Evolutionary conservation across 2,113 vertebrate species (phyloP), one percentile per base, ranked within the genome.

Genomic region (Myotis yumanensis): DNA sequence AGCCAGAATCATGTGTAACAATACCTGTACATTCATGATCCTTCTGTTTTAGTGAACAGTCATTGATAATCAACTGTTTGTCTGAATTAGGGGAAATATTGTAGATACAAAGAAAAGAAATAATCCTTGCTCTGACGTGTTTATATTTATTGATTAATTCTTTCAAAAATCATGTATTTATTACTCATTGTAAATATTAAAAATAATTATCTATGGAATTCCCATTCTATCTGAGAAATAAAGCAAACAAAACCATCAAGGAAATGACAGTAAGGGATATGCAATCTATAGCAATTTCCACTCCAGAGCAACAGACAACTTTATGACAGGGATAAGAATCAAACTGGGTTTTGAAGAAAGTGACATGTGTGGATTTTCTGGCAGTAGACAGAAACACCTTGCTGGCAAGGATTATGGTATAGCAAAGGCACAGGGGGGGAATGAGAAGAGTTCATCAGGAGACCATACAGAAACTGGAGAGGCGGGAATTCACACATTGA

Each of bases 101-200:
- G 7, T 57, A 32, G 11, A 69, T n/a, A 30, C 35, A 93, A 51
- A 88, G 66, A 37, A 72, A 57, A 81, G 72, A 54, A 88, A 82
- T 30, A 9, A 18, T 1, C 37, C 22, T 12, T 82, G 12, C 25
- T 57, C 18, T 40, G 16, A 51, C 57, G 62, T 83, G 35, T 90
- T 93, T 71, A 52, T 88, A 48, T 32, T 52, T 75, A n/a, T 40
- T 85, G 46, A 87, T 93, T 35, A 15, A 35, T 93, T 93, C 73
- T 81, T 91, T 95, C 32, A 64, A 90, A 62, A 89, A 85, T 64
- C 18, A 75, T 32, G 15, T 85, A 43, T 80, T 76, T 86, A 85
- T 81, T 62, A 86, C 37, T 59, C 37, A 89, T 32, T 81, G 11
- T n/a, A 14, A 35, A 51, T 48, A 73, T 80, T 30, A 25, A 79